These are phyloP conservation scores for Aphidius gifuensis DNA, from an alignment of 1,140 invertebrate genomes.

Conservation along the genomic window DNA sequence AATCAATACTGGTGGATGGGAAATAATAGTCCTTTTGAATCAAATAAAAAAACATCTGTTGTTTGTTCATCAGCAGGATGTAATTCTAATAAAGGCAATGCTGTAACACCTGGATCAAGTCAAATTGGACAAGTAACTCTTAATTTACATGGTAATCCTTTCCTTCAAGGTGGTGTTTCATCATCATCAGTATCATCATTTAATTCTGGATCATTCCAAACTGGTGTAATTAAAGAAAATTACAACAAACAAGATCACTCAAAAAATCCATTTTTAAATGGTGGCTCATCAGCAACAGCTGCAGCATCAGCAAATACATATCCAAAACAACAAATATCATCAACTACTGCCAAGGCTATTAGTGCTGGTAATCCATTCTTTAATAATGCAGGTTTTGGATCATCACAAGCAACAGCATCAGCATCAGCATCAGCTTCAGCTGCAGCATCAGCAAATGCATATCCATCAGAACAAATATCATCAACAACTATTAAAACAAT, in stretches of 20 bases:
- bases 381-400: no score
- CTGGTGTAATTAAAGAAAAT: conserved; percentile 1
- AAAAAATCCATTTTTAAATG: conserved; percentile 25
- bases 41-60: conserved; percentile 3
- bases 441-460: not conserved
- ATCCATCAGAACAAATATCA: conserved; percentile 12
- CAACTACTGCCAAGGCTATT: conserved; percentile 2
- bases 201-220: conserved; percentile 5
- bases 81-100: conserved; percentile 11
- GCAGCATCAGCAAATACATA: not conserved
- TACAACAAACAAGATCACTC: conserved; percentile 5
- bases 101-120: conserved; percentile 11
- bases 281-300: not conserved
- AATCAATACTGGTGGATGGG: conserved; percentile 26
- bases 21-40: conserved; percentile 19
- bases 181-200: not conserved
- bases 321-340: conserved; percentile 18
- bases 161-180: conserved; percentile 11
- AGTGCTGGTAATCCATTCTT: conserved; percentile 14
- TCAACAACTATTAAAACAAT: conserved; percentile 2
- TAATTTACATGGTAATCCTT: conserved; percentile 28
- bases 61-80: conserved; percentile 21
- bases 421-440: not conserved
- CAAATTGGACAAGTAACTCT: conserved; percentile 8
- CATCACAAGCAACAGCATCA: no score